Base-by-base conservation (phyloP, 2,888 invertebrate species). In the Anarsia innoxiella region DNA sequence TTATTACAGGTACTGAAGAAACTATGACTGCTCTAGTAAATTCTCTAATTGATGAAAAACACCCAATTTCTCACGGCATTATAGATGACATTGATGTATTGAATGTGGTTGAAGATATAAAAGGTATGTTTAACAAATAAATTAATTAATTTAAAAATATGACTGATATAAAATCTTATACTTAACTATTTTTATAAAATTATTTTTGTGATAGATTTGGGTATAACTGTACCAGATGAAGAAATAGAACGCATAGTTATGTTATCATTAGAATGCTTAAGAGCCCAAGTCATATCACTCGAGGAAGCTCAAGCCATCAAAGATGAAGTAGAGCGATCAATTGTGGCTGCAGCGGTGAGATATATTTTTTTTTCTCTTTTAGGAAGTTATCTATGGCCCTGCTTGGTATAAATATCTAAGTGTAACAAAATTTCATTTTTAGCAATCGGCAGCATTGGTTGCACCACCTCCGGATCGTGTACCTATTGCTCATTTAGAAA, bases 11-110 rank as follows among this genome's bases (percentile, higher is more conserved):
- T 44, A 65, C 63, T 27, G 65, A 67, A 26, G 77, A 77, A 40
- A 76, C 80, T 1, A 73, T 83, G 80, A 65, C 80, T 3, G 65
- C 77, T 0, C 54, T 83, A 1, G 66, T 83, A 9, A 72, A 70
- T 27, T 69, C 80, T 4, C 56, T 83, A 2, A 38, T 72, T 0
- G 68, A 67, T 28, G 66, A 65, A 0, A 49, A 66, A 0, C 53
- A 66, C 26, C 69, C 70, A 1, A 36, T 80, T 2, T 66, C 65
- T 1, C 33, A 45, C 1, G 70, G 71, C 11, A 55, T 63, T 2
- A 42, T 83, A 16, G 50, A 68, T 2, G 40, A 47, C 2, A 76
- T 83, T 23, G 54, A 61, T 12, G n/a, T 25, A 2, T 3, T 33
- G 3, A 48, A 59, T 11, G 53, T 80, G 1, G 41, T 76, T 10